A percentile compares a stretch with the other conserved stretches of the same genome.
These are phyloP conservation scores for Saccopteryx bilineata DNA, from an alignment of 2,113 vertebrate species.

Conservation along the genomic window DNA sequence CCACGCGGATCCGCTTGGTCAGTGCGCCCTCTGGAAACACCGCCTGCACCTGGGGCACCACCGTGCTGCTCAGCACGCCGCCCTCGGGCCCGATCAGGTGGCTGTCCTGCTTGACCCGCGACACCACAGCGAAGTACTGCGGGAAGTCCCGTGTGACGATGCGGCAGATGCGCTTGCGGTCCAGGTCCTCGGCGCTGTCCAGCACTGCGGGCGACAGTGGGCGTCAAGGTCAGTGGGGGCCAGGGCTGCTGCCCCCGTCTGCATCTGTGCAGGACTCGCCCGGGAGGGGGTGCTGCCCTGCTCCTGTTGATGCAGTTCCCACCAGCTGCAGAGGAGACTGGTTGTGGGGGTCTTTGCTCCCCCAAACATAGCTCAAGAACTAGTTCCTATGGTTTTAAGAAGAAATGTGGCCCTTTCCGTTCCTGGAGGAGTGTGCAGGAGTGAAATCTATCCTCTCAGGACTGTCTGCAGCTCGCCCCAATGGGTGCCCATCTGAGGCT, in stretches of 20 bases:
- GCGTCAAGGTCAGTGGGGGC: neutral
- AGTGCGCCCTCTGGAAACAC: slow-evolving; percentile 98
- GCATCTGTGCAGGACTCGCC: too few relatives aligned
- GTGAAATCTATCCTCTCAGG: neutral
- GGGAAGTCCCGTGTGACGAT: slow-evolving; percentile 99
- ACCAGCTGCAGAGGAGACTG: neutral
- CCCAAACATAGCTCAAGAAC: neutral
- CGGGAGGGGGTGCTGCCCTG: neutral
- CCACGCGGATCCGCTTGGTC: slow-evolving; percentile 97
- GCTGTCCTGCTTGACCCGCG: slow-evolving; percentile 97
- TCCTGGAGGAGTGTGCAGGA: neutral
- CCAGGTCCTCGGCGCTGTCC: slow-evolving; percentile 95
- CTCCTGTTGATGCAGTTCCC: neutral
- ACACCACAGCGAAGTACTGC: slow-evolving; percentile 98
- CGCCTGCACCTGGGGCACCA: slow-evolving; percentile 97
- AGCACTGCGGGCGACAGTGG: slow-evolving; percentile 88
- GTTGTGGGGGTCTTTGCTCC: neutral
- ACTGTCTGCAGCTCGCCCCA: neutral
- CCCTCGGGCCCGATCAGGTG: slow-evolving; percentile 98
- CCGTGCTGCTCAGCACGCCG: slow-evolving; percentile 97
- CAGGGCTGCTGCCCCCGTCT: neutral
- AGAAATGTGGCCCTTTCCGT: neutral
- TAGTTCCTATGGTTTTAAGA: slow-evolving; percentile 38
- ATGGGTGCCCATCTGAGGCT: neutral
- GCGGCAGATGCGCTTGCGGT: slow-evolving; percentile 97